These are phyloP conservation scores for Petrosia ficiformis DNA, from an alignment of 37 sponge, comb jelly and placozoan genomes.

Conservation along the genomic window DNA sequence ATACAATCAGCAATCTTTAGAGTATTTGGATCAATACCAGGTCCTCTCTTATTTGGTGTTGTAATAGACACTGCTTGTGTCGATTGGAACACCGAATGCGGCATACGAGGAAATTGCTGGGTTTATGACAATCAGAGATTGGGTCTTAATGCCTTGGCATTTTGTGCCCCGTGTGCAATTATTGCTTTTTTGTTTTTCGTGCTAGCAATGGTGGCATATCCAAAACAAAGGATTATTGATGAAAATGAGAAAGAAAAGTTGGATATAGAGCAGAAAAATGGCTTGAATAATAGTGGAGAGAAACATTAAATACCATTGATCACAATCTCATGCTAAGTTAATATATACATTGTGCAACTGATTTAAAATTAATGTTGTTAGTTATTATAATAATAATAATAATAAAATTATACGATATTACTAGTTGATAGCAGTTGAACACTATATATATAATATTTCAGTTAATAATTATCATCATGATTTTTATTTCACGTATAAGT, in stretches of 20 bases:
- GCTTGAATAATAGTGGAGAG: too few relatives aligned
- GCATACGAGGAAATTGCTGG: constrained; percentile 60
- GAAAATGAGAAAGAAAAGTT: neutral
- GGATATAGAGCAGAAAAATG: too few relatives aligned
- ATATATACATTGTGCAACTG: too few relatives aligned
- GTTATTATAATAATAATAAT: too few relatives aligned
- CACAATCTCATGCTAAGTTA: too few relatives aligned
- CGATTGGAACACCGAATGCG: constrained; percentile 38
- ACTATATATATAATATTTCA: too few relatives aligned
- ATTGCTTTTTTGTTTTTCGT: constrained; percentile 5
- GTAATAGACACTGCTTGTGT: constrained; percentile 43
- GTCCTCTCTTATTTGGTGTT: constrained; percentile 54
- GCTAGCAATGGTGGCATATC: constrained; percentile 18
- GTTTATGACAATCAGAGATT: constrained; percentile 31
- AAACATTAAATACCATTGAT: too few relatives aligned
- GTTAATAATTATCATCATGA: too few relatives aligned
- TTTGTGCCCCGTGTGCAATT: neutral
- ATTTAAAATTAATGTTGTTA: too few relatives aligned
- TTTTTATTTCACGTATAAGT: too few relatives aligned
- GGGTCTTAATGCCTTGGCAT: neutral
- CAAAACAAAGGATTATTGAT: constrained; percentile 1
- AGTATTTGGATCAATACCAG: constrained; percentile 45
- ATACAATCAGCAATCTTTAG: constrained; percentile 34
- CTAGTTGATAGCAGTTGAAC: too few relatives aligned
- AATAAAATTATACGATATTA: too few relatives aligned